Conservation (phyloP, 2,113 vertebrate genomes). For the Thomomys bottae region DNA sequence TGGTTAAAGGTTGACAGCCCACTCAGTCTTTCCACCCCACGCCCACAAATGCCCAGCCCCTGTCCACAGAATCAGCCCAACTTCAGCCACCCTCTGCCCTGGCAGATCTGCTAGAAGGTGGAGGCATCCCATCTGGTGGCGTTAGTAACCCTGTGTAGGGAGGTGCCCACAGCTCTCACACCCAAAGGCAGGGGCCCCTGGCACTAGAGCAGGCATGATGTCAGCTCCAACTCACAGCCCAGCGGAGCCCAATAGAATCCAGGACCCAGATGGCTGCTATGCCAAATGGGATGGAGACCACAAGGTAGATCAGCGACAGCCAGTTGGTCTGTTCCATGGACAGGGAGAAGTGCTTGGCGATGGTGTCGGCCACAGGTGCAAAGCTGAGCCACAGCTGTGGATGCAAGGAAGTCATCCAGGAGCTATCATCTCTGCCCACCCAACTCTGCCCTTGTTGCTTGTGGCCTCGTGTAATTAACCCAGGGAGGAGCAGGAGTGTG, state of each 20-base stretch:
- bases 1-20: not conserved
- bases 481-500: not conserved
- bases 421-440: not conserved
- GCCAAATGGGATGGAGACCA: slow-evolving; percentile 91
- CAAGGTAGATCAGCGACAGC: slow-evolving; percentile 92
- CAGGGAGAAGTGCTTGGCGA: slow-evolving; percentile 85
- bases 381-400: slow-evolving; percentile 95
- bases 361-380: slow-evolving; percentile 92
- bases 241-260: slow-evolving; percentile 91
- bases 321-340: slow-evolving; percentile 89
- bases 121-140: too few species aligned
- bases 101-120: not conserved
- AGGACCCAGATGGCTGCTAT: slow-evolving; percentile 93
- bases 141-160: not conserved
- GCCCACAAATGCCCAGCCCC: not conserved
- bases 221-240: slow-evolving; percentile 86
- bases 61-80: not conserved
- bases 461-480: not conserved
- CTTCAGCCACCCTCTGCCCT: not conserved
- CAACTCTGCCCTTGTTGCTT: not conserved
- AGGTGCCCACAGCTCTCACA: not conserved
- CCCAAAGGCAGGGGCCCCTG: not conserved
- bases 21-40: not conserved
- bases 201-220: rapidly evolving
- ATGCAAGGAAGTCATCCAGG: not conserved